Evolutionary conservation across 2,113 vertebrate species (phyloP).

Genomic region (Tupaia tana): DNA sequence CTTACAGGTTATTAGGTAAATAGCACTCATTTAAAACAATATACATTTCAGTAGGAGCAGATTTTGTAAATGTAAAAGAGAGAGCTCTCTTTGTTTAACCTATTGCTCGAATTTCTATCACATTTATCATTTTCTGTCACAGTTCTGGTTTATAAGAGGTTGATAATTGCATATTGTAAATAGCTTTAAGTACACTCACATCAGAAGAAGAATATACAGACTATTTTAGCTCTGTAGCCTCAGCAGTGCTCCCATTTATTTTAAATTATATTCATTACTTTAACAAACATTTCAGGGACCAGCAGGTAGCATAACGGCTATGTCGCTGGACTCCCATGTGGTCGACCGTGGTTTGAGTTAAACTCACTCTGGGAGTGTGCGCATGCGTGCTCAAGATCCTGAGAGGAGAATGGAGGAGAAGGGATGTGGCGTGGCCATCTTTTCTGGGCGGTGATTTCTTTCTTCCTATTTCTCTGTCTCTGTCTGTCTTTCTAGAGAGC

Average conservation of each 20-base stretch:
- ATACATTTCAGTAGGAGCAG: not conserved
- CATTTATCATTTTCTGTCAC: not conserved
- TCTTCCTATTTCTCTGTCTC: no score
- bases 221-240: not conserved
- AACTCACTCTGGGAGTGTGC: no score
- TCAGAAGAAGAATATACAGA: slow-evolving; percentile 40
- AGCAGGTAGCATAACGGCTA: no score
- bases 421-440: no score
- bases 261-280: slow-evolving; percentile 24
- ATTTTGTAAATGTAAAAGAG: not conserved
- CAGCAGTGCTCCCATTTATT: not conserved
- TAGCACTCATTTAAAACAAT: slow-evolving; percentile 50
- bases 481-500: no score
- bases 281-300: not conserved
- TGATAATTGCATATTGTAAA: not conserved
- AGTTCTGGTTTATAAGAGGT: not conserved
- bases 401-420: no score
- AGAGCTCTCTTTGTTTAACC: not conserved
- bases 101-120: not conserved
- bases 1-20: slow-evolving; percentile 67
- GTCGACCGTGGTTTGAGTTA: no score
- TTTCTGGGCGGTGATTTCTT: no score
- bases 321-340: no score
- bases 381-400: no score
- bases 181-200: not conserved